Base-by-base conservation (phyloP, 1,140 invertebrate species). In the Drosophila funebris region DNA sequence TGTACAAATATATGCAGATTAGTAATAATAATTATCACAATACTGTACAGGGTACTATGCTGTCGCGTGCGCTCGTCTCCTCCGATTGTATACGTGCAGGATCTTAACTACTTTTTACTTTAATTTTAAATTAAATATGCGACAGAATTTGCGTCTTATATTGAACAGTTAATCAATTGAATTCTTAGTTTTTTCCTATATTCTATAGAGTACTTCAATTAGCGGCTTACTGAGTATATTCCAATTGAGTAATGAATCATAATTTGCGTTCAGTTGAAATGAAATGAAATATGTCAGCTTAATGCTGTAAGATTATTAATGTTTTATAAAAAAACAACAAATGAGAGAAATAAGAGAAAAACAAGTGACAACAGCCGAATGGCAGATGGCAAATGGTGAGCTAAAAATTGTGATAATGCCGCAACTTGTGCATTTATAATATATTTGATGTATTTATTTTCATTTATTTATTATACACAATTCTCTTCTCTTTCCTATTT, bases 401-500 rank as follows among this genome's bases (percentile, higher is more conserved):
- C 71, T 67, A 39, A 56, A 56, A 76, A 81, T 78, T 76, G 75
- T 43, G 78, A 80, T 81, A 80, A 81, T 66, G 67, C 60, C 54
- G 41, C 43, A 67, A 44, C 14, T 66, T 72, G 52, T 72, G 69
- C 69, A 68, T 73, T 68, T 60, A 63, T 43, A 52, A 70, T 39
- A 70, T 39, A 41, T 33, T 57, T 79, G 48, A 56, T 27, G 61
- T 50, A 75, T 80, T 76, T 80, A 72, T 76, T 80, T 76, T 63
- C 61, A 68, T 81, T 76, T 80, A 67, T 63, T 80, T 62, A 46
- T 61, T 63, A 13, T 54, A 56, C 44, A 58, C 37, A 43, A 48
- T 18, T 18, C 5, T 24, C 24, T 27, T 48, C 9, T 13, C n/a
- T 13, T 36, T 13, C 33, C 13, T 4, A 4, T 13, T 13, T 36